These are phyloP conservation scores for Atta cephalotes DNA, from an alignment of 1,140 invertebrate species.

Conservation along the genomic window DNA sequence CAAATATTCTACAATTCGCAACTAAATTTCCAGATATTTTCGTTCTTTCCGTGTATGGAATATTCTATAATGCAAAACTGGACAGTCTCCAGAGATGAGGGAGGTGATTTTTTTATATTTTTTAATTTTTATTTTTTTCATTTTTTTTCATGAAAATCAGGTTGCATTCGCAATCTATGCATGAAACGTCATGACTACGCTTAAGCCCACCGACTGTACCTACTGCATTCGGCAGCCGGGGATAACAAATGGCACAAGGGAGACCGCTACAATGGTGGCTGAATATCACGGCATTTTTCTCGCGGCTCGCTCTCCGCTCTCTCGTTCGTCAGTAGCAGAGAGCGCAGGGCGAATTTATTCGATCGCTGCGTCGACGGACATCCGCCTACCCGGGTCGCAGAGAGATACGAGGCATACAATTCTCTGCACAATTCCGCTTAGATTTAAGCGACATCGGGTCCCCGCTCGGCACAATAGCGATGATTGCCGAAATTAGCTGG, in stretches of 20 bases:
- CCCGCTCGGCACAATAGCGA: conserved; percentile 73
- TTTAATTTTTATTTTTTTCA: background rate
- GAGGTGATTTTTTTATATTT: background rate
- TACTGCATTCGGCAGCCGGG: conserved; percentile 35
- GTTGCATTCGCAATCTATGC: conserved; percentile 7
- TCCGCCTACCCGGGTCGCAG: conserved; percentile 18
- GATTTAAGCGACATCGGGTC: conserved; percentile 72
- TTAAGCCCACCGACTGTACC: conserved; percentile 20
- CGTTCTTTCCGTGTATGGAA: background rate
- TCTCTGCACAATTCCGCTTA: conserved; percentile 62
- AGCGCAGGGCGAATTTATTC: conserved; percentile 31
- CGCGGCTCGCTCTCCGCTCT: background rate
- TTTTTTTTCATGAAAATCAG: background rate
- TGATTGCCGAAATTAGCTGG: conserved; percentile 81
- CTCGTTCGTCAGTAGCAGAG: conserved; percentile 5
- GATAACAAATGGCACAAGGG: conserved; percentile 50
- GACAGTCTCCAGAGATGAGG: background rate
- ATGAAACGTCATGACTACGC: conserved; percentile 33
- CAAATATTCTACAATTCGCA: no score
- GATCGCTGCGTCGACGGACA: conserved; percentile 44
- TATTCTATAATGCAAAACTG: background rate
- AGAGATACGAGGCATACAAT: background rate
- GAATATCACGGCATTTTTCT: conserved; percentile 58
- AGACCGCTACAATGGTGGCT: conserved; percentile 52
- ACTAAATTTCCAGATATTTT: no score